Evolutionary conservation across 2,797 vertebrate species (phyloP).

Genomic region (Tapirus indicus): DNA sequence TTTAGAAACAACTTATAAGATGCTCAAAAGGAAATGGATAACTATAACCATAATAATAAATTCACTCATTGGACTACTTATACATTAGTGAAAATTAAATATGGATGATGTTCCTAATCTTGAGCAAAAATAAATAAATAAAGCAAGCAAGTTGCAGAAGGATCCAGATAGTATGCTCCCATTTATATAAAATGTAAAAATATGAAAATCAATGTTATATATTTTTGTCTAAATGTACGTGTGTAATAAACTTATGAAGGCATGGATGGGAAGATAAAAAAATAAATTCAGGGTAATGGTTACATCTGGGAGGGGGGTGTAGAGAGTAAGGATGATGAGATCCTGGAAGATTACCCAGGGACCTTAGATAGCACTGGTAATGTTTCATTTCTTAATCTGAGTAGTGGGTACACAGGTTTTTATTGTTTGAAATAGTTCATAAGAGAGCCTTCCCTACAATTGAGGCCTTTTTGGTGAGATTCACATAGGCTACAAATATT

Average conservation of each 20-base stretch:
- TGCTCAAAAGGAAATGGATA: background rate
- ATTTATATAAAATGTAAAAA: conserved; percentile 9
- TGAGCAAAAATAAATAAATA: background rate
- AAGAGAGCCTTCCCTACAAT: background rate
- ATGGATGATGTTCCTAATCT: background rate
- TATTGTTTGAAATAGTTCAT: background rate
- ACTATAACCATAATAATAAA: background rate
- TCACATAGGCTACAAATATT: background rate
- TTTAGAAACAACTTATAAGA: background rate
- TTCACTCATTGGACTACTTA: background rate
- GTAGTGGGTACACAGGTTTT: background rate
- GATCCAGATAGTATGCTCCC: background rate
- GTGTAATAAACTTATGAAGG: background rate
- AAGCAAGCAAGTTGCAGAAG: background rate
- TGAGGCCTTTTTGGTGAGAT: background rate
- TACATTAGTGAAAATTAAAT: background rate
- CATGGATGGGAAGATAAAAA: background rate
- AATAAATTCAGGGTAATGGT: background rate
- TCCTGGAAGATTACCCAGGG: background rate
- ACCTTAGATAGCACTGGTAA: background rate
- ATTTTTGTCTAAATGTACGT: background rate
- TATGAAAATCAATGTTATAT: background rate
- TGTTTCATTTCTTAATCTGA: background rate
- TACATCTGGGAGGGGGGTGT: background rate
- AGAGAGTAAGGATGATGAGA: background rate